Evolutionary conservation across 2,888 invertebrate species (phyloP), one percentile per base, ranked within the genome.

Genomic region (Lasioglossum villosulum): DNA sequence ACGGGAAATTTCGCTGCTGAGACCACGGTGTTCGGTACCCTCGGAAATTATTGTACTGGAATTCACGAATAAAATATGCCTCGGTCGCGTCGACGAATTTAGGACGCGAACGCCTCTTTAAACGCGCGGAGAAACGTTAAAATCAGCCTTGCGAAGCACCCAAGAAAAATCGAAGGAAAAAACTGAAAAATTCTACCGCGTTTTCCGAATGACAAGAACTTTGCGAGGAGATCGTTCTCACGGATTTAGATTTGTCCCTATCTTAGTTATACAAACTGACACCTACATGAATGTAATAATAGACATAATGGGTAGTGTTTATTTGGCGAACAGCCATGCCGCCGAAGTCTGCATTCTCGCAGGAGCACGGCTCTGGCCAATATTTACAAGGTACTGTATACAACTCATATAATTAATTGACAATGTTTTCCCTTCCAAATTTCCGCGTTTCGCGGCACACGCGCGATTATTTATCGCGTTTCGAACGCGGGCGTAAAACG

Each of bases 231-330:
- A 72, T 56, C 52, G 76, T 68, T 85, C 77, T 82, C 77, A 74
- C 86, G 52, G 75, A 86, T 82, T 86, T 80, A 75, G 86, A 86
- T 86, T 66, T 85, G 79, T 82, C 75, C 80, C 86, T 82, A 85
- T 82, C 80, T 75, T 70, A 56, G 80, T 83, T 86, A 81, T 87
- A 86, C 87, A 78, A 83, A 86, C 86, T 81, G 78, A 87, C 86
- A 87, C 86, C 87, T 87, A 87, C 86, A 87, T 87, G 87, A 80
- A 86, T 79, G 80, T 87, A 87, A 87, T 87, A 87, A 87, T 87
- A 87, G 87, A 87, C 86, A 87, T 87, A 87, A 87, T 87, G 86
- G 86, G 86, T 87, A 87, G 86, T 87, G 86, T 87, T 87, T 87
- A 87, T 87, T 86, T 87, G 87, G 87, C 87, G 80, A 48, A 52